Conservation (phyloP, 2,113 vertebrate genomes). For the Poeciliopsis occidentalis region DNA sequence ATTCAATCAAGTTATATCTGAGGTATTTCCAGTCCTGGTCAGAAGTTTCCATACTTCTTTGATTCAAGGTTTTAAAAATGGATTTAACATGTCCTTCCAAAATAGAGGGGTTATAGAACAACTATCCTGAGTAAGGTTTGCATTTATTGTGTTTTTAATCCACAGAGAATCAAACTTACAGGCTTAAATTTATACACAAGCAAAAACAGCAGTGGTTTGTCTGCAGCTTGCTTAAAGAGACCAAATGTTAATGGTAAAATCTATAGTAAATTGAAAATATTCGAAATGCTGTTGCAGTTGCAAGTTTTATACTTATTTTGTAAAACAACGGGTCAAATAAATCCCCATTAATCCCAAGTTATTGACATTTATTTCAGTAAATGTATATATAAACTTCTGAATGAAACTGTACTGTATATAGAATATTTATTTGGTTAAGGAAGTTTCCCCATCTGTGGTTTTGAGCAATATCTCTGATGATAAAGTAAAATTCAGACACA, state of each 20-base stretch:
- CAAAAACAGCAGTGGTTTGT: not conserved
- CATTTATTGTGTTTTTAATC: no score
- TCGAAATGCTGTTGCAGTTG: not conserved
- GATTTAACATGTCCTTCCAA: no score
- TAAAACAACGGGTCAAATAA: not conserved
- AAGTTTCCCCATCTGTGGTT: no score
- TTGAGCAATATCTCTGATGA: not conserved
- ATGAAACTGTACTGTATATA: no score
- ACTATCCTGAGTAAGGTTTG: not conserved
- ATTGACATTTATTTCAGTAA: not conserved
- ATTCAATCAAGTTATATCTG: not conserved
- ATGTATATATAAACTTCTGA: not conserved
- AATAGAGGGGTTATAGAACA: no score
- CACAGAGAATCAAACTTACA: no score
- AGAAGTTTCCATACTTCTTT: no score
- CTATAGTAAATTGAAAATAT: not conserved
- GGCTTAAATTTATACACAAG: no score
- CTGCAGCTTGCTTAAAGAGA: not conserved
- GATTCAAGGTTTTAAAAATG: no score
- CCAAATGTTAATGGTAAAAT: not conserved
- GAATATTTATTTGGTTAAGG: no score
- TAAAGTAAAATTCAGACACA: no score
- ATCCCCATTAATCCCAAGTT: not conserved
- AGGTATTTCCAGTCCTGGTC: not conserved
- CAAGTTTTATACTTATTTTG: not conserved